Percentiles rank a stretch among this genome's conserved stretches.
Conservation (phyloP, 2,113 vertebrate genomes). For the Scatophagus argus region DNA sequence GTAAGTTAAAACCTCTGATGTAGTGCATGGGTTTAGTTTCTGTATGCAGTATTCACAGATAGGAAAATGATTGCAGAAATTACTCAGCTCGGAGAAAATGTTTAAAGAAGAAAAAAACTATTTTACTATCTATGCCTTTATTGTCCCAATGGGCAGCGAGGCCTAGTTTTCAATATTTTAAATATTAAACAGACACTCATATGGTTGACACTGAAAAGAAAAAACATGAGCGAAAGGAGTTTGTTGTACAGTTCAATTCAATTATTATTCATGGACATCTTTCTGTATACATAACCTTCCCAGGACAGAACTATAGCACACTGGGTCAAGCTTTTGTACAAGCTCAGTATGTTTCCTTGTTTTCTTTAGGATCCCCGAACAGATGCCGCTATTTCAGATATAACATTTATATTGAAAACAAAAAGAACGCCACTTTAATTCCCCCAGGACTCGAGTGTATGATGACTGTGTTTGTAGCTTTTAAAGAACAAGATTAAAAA, state of each 20-base stretch:
- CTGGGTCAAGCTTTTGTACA: not conserved
- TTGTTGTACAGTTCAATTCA: conserved; percentile 32
- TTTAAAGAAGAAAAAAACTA: not conserved
- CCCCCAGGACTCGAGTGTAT: not conserved
- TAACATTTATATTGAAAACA: conserved; percentile 4
- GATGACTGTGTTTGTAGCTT: not conserved
- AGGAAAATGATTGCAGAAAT: not conserved
- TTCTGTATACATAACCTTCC: conserved; percentile 23
- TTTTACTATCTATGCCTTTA: not conserved
- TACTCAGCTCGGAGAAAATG: not conserved
- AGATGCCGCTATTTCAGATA: not conserved
- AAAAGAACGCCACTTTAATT: conserved; percentile 7
- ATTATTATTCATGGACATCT: conserved; percentile 23
- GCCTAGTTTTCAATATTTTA: conserved; percentile 7
- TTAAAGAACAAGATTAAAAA: conserved; percentile 34
- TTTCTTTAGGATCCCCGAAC: not conserved
- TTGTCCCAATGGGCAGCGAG: not conserved
- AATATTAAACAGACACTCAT: conserved; percentile 17
- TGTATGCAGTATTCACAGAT: not conserved
- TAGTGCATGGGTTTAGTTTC: not conserved
- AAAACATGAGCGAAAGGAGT: conserved; percentile 45
- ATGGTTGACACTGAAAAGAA: conserved; percentile 62
- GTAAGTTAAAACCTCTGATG: too few species aligned
- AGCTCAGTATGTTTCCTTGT: not conserved
- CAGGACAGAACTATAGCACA: not conserved